Evolutionary conservation across 2,888 invertebrate genomes (phyloP).

Genomic region (Callimorpha dominula): DNA sequence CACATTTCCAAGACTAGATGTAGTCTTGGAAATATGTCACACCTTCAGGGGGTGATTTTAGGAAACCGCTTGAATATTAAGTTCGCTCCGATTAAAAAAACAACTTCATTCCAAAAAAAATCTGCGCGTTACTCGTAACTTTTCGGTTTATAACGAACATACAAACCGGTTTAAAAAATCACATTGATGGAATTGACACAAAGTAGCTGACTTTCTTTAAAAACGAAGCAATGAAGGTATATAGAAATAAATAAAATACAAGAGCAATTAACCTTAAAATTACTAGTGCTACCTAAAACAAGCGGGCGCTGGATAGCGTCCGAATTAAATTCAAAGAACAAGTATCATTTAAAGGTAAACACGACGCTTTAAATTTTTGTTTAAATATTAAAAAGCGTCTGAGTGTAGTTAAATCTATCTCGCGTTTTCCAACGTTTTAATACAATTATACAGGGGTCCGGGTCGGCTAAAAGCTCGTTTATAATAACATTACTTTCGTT

Average conservation of each 20-base stretch:
- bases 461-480: constrained; percentile 71
- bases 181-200: background rate
- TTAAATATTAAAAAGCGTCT: constrained; percentile 56
- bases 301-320: background rate
- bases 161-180: background rate
- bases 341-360: constrained; percentile 36
- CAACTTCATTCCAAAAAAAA: too few relatives aligned
- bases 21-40: too few relatives aligned
- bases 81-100: too few relatives aligned
- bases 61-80: too few relatives aligned
- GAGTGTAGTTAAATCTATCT: constrained; percentile 51
- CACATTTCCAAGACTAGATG: too few relatives aligned
- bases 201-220: background rate
- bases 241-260: background rate
- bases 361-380: constrained; percentile 46
- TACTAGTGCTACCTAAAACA: background rate
- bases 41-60: too few relatives aligned
- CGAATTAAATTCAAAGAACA: constrained; percentile 37
- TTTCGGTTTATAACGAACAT: too few relatives aligned
- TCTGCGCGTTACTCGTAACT: too few relatives aligned
- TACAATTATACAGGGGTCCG: constrained; percentile 63
- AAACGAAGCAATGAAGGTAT: background rate
- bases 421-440: constrained; percentile 65
- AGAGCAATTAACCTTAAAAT: background rate
- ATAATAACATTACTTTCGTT: constrained; percentile 74